These are phyloP conservation scores for Dioctria rufipes DNA, from an alignment of 2,888 invertebrate species.

Conservation along the genomic window DNA sequence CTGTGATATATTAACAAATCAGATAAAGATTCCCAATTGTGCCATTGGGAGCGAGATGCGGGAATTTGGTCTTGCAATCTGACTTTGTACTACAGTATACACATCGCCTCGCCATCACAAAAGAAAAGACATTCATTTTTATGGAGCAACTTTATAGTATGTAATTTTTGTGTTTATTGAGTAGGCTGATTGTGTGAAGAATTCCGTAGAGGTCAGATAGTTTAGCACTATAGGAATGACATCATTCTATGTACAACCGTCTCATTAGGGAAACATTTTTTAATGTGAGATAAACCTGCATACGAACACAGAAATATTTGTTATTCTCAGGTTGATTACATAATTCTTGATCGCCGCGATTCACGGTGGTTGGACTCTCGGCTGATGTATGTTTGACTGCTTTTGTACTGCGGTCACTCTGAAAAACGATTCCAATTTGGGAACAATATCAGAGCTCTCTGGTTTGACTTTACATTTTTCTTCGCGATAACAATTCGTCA, in stretches of 20 bases:
- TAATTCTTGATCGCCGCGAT: slow-evolving; percentile 33
- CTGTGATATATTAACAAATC: background rate
- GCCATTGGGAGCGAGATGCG: background rate
- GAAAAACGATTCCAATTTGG: slow-evolving; percentile 28
- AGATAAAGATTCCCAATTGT: background rate
- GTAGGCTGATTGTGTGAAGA: slow-evolving; percentile 44
- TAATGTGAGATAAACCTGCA: slow-evolving; percentile 8
- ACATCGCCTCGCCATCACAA: background rate
- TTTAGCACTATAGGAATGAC: slow-evolving; percentile 32
- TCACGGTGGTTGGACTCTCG: slow-evolving; percentile 17
- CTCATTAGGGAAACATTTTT: slow-evolving; percentile 29
- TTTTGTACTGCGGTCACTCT: background rate
- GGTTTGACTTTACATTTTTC: background rate
- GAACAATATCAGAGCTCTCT: slow-evolving; percentile 2
- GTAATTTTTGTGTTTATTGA: slow-evolving; percentile 31
- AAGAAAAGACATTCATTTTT: slow-evolving; percentile 11
- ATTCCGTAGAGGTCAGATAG: slow-evolving; percentile 40
- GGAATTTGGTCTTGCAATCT: background rate
- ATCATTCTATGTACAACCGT: slow-evolving; percentile 25
- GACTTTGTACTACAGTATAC: background rate
- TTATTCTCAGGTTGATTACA: slow-evolving; percentile 31
- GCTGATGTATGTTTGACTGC: background rate
- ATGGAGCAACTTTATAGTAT: slow-evolving; percentile 3
- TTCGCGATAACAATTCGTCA: background rate
- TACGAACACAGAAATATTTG: background rate